A percentile compares a stretch with the other conserved stretches of the same genome.
Evolutionary conservation across 2,797 vertebrate species (phyloP).

Genomic region (Muraenolepis orangiensis): DNA sequence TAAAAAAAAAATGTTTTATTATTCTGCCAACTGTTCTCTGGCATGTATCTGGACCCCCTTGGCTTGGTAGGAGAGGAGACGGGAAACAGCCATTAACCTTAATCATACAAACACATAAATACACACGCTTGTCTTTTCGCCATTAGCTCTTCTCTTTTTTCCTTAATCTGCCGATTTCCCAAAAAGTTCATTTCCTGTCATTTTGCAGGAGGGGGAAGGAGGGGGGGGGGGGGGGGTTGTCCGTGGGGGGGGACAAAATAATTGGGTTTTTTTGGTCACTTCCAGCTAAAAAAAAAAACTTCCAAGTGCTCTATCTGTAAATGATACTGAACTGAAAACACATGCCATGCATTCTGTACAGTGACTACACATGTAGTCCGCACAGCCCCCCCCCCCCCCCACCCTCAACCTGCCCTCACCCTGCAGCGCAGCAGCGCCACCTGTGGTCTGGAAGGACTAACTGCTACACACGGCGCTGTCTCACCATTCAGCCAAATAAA

Average conservation of each 20-base stretch:
- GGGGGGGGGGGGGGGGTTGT: no score
- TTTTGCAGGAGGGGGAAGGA: no score
- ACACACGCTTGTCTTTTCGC: not conserved
- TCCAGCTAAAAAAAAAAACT: slow-evolving; percentile 22
- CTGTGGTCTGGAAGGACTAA: slow-evolving; percentile 27
- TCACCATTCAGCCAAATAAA: slow-evolving; percentile 20
- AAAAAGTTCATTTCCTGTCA: not conserved
- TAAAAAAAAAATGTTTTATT: slow-evolving; percentile 58
- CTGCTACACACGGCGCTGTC: slow-evolving; percentile 23
- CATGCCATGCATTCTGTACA: slow-evolving; percentile 29
- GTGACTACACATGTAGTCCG: slow-evolving; percentile 19
- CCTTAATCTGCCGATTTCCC: slow-evolving; percentile 10
- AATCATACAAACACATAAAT: not conserved
- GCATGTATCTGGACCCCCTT: slow-evolving; percentile 48
- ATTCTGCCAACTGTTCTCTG: slow-evolving; percentile 31
- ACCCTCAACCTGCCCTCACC: no score
- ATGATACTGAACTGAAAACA: slow-evolving; percentile 30
- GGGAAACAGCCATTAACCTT: not conserved
- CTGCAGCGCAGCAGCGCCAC: slow-evolving; percentile 30
- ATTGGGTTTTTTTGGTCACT: slow-evolving; percentile 1
- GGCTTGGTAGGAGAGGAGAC: slow-evolving; percentile 24
- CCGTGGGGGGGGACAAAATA: no score
- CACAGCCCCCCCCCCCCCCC: slow-evolving; percentile 22
- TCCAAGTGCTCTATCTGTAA: slow-evolving; percentile 25
- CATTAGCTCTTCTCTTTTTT: not conserved